Evolutionary conservation across 1,140 invertebrate species (phyloP).

Genomic region (Schlechtendalia chinensis): DNA sequence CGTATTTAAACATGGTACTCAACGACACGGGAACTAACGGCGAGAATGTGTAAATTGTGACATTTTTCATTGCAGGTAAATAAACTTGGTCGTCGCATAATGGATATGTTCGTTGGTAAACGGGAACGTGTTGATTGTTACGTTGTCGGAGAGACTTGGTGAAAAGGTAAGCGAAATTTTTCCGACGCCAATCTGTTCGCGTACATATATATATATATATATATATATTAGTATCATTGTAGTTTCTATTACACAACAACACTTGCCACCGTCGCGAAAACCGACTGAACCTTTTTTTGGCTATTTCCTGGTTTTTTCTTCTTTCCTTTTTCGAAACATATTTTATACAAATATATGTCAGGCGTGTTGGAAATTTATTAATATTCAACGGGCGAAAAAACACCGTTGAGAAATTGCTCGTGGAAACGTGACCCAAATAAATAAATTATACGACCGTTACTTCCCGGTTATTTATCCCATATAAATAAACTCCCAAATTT

Average conservation of each 20-base stretch:
- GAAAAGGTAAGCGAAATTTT: conserved; percentile 19
- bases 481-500: too few species aligned
- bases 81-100: not conserved
- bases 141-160: not conserved
- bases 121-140: conserved; percentile 30
- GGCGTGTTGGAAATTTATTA: not conserved
- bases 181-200: not conserved
- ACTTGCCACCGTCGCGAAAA: not conserved
- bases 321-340: not conserved
- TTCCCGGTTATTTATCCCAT: not conserved
- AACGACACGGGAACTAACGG: too few species aligned
- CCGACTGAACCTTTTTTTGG: not conserved
- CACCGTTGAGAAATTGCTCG: not conserved
- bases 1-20: too few species aligned
- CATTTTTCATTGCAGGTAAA: not conserved
- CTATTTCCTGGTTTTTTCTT: not conserved
- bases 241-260: too few species aligned
- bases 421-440: not conserved
- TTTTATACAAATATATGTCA: not conserved
- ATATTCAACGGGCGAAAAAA: not conserved
- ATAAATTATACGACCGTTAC: not conserved
- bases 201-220: too few species aligned
- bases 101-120: conserved; percentile 14
- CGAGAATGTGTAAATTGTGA: not conserved
- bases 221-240: too few species aligned